These are phyloP conservation scores for Anisognathus igniventris DNA, from an alignment of 2,797 vertebrate genomes.

Conservation along the genomic window DNA sequence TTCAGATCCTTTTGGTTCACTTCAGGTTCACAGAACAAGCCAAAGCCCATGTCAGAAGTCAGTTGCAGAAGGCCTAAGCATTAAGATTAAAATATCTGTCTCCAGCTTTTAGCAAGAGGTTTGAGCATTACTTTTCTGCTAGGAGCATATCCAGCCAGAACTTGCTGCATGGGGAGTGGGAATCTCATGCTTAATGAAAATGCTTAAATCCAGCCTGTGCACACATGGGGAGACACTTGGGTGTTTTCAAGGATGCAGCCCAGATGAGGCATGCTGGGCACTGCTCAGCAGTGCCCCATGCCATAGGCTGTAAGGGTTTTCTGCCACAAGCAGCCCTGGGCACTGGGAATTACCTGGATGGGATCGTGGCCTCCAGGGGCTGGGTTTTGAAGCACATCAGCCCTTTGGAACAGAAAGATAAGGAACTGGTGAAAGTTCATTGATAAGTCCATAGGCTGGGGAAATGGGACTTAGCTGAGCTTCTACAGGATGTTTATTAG, in stretches of 20 bases:
- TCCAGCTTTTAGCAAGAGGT: background rate
- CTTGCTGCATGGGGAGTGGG: accelerated
- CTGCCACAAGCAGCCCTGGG: background rate
- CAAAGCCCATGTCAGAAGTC: background rate
- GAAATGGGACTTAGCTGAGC: background rate
- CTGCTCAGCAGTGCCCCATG: no score
- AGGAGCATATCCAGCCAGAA: background rate
- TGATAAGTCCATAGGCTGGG: background rate
- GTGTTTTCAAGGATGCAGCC: background rate
- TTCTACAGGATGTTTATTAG: background rate
- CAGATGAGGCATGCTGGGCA: no score
- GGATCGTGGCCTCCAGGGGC: background rate
- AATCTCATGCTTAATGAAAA: background rate
- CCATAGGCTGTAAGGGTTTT: background rate
- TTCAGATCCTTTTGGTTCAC: background rate
- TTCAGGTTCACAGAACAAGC: background rate
- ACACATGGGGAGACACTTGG: background rate
- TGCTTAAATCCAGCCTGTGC: background rate
- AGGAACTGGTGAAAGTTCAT: background rate
- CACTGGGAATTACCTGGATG: background rate
- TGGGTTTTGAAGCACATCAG: background rate
- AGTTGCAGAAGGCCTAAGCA: background rate
- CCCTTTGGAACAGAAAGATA: background rate
- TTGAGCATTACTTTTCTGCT: background rate
- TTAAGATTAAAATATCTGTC: background rate